Percentiles rank a stretch among this genome's conserved stretches.
phyloP scores from a whole-genome alignment of 2,888 invertebrate genomes.

The Pardosa pseudoannulata region DNA sequence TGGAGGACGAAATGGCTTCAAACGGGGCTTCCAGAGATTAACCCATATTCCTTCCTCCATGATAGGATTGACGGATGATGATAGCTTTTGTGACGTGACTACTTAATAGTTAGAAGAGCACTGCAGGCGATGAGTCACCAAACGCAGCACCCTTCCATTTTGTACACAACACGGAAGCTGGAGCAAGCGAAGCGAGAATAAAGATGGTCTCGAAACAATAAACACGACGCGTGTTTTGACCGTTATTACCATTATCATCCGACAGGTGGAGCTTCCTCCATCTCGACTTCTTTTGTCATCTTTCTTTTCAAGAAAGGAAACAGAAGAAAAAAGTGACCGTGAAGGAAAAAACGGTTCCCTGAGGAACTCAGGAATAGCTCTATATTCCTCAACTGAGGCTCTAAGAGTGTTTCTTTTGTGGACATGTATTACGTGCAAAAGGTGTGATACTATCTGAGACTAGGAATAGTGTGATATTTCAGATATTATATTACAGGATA shows the following conservation, averaged over 20 bases:
- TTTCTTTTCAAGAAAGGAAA: conserved; percentile 21
- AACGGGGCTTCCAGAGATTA: neutral
- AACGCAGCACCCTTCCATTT: conserved; percentile 13
- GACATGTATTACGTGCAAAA: neutral
- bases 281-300: too few species aligned
- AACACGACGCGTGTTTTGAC: conserved; percentile 35
- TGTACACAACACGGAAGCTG: conserved; percentile 32
- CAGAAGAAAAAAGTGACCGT: conserved; percentile 44
- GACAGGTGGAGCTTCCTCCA: conserved; percentile 48
- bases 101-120: neutral
- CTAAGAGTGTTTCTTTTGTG: too few species aligned
- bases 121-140: conserved; percentile 3
- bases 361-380: too few species aligned
- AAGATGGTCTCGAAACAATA: conserved; percentile 38
- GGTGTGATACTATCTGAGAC: too few species aligned
- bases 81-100: neutral
- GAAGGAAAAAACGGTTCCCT: too few species aligned
- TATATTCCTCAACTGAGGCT: too few species aligned
- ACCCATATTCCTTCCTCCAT: neutral
- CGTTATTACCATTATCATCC: conserved; percentile 35
- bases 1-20: too few species aligned
- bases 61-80: neutral
- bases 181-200: neutral
- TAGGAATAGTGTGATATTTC: too few species aligned
- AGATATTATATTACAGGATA: too few species aligned